phyloP scores from a whole-genome alignment of 2,888 invertebrate genomes.

The Stenotaenia linearis region DNA sequence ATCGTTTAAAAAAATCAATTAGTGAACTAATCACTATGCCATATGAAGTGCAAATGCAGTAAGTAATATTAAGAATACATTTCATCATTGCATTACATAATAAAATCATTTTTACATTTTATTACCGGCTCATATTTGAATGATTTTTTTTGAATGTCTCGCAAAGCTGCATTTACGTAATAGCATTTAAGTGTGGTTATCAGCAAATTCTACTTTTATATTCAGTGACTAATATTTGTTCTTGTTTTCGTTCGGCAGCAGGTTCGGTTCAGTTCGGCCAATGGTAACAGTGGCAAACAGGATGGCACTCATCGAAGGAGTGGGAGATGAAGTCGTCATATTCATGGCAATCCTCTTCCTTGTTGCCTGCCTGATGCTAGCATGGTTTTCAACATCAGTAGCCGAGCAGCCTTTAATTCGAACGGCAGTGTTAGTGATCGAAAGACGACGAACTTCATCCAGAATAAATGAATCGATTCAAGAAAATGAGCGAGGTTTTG shows the following conservation, averaged over 20 bases:
- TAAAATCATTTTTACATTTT: neutral
- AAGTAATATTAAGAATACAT: neutral
- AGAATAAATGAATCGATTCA: neutral
- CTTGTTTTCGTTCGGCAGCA: neutral
- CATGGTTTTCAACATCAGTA: constrained; percentile 75
- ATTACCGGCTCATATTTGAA: too few relatives aligned
- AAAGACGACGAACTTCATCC: constrained; percentile 46
- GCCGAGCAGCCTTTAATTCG: constrained; percentile 61
- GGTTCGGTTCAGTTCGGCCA: neutral
- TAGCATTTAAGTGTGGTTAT: too few relatives aligned
- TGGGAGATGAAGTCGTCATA: constrained; percentile 76
- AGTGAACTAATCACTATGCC: neutral
- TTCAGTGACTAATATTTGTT: neutral
- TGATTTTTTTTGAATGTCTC: neutral
- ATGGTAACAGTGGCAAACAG: constrained; percentile 32
- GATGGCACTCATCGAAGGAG: constrained; percentile 73
- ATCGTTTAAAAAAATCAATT: neutral
- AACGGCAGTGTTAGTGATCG: constrained; percentile 60
- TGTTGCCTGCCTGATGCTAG: constrained; percentile 54
- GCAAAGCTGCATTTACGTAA: too few relatives aligned
- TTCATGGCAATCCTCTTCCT: constrained; percentile 60
- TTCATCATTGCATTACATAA: neutral
- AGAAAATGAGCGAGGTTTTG: neutral
- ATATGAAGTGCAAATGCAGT: neutral
- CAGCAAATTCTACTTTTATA: too few relatives aligned